Percentiles rank a stretch among this genome's conserved stretches.
Evolutionary conservation across 2,113 vertebrate species (phyloP).

Genomic region (Lycaon pictus): DNA sequence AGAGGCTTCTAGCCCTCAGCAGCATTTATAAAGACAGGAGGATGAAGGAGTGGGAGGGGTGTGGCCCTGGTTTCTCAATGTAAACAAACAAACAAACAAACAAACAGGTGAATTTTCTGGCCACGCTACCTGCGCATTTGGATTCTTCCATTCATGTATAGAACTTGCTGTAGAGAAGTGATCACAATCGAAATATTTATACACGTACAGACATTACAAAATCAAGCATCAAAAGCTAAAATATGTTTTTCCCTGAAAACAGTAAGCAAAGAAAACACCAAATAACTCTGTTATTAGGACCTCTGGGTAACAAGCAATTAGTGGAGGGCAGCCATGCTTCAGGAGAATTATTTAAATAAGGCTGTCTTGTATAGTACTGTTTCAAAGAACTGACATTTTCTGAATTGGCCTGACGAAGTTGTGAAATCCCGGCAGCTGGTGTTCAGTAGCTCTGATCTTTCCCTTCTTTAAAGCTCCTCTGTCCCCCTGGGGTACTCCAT

Average conservation of each 20-base stretch:
- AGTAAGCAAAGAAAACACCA: background rate
- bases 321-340: background rate
- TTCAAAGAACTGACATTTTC: background rate
- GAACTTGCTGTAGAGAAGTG: background rate
- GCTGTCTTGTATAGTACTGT: too few relatives aligned
- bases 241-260: background rate
- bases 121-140: accelerated
- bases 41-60: background rate
- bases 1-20: background rate
- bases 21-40: background rate
- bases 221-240: background rate
- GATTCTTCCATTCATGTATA: background rate
- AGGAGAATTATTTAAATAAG: background rate
- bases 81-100: background rate
- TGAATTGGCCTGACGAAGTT: background rate
- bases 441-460: background rate
- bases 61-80: background rate
- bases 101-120: background rate
- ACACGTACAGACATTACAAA: background rate
- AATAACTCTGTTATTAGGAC: background rate
- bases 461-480: background rate
- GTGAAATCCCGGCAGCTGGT: background rate
- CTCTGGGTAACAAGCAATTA: background rate
- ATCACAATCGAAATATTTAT: background rate
- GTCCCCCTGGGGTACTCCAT: background rate